These are phyloP conservation scores for Rousettus madagascariensis DNA, from an alignment of 2,797 vertebrate genomes.

Conservation along the genomic window DNA sequence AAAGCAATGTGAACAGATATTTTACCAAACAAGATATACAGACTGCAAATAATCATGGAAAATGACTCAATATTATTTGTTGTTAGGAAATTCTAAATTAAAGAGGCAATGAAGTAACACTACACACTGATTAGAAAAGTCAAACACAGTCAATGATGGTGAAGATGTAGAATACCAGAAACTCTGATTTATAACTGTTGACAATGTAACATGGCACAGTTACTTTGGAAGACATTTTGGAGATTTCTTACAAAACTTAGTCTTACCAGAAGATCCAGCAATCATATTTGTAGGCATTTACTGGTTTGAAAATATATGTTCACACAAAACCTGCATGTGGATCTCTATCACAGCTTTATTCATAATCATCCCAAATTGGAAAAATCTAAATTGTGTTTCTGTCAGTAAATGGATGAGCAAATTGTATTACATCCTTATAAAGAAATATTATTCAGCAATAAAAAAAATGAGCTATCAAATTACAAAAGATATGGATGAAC, in stretches of 20 bases:
- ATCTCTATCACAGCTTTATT: neutral
- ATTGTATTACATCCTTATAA: neutral
- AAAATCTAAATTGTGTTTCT: neutral
- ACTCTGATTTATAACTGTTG: neutral
- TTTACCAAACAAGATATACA: neutral
- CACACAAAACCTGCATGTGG: neutral
- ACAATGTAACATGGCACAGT: neutral
- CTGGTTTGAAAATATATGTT: neutral
- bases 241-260: neutral
- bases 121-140: neutral
- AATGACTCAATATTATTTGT: neutral
- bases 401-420: neutral
- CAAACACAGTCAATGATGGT: neutral
- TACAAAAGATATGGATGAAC: neutral
- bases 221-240: neutral
- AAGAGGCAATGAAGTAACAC: neutral
- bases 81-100: neutral
- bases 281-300: neutral
- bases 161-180: neutral
- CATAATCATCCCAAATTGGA: neutral
- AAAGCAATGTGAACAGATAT: neutral
- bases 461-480: neutral
- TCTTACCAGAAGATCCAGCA: neutral
- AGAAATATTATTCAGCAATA: neutral
- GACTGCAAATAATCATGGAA: neutral